Percentiles rank a stretch among this genome's conserved stretches.
Evolutionary conservation across 2,797 vertebrate species (phyloP).

Genomic region (Siniperca scherzeri): DNA sequence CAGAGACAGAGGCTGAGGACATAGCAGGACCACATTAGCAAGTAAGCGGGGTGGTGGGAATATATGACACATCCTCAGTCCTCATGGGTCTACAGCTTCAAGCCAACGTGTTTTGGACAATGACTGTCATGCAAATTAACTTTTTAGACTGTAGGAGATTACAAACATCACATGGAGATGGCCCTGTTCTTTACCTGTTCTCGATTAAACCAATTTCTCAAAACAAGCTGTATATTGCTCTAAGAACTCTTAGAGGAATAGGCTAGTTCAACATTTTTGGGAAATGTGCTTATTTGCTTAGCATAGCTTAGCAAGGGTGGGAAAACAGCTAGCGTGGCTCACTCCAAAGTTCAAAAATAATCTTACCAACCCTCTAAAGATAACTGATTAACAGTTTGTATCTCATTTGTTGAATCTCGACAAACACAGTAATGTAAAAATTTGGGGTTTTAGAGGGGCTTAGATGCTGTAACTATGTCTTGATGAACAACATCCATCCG

Average conservation of each 20-base stretch:
- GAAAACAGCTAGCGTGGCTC: neutral
- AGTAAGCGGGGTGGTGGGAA: conserved; percentile 13
- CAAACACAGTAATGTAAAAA: neutral
- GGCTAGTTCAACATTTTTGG: neutral
- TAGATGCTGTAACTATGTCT: neutral
- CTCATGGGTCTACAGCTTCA: neutral
- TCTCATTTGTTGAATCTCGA: neutral
- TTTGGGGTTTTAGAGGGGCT: neutral
- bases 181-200: neutral
- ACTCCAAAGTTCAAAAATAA: neutral
- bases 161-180: neutral
- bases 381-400: neutral
- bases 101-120: neutral
- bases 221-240: neutral
- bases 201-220: neutral
- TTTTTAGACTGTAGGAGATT: neutral
- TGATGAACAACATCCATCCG: neutral
- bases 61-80: conserved; percentile 12
- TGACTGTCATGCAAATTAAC: neutral
- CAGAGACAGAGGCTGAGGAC: conserved; percentile 39
- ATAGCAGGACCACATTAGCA: conserved; percentile 25
- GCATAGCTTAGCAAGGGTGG: neutral
- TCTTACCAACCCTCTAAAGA: neutral
- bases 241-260: neutral
- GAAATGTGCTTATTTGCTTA: neutral